Evolutionary conservation across 1,140 invertebrate genomes (phyloP).

Genomic region (Ceratosolen fusciceps): DNA sequence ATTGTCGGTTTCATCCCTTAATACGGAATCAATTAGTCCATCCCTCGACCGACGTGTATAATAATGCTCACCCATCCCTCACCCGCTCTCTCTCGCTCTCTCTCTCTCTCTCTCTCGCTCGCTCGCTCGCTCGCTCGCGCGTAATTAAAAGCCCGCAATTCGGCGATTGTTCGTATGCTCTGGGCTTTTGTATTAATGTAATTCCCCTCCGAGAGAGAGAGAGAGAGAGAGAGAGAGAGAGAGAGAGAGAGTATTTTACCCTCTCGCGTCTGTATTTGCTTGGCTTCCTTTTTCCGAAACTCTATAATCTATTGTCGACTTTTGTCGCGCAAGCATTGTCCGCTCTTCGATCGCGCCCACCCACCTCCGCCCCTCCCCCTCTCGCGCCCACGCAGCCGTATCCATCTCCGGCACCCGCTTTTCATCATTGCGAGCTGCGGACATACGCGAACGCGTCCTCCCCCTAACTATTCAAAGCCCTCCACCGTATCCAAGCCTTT

Average conservation of each 20-base stretch:
- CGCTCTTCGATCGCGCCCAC: too few relatives aligned
- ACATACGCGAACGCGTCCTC: neutral
- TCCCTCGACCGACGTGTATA: constrained; percentile 1
- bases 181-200: constrained; percentile 57
- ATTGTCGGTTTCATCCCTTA: neutral
- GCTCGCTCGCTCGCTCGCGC: neutral
- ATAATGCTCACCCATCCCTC: too few relatives aligned
- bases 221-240: constrained; percentile 19
- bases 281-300: constrained; percentile 58
- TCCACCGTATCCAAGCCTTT: too few relatives aligned
- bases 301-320: constrained; percentile 57
- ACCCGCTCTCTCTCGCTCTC: too few relatives aligned
- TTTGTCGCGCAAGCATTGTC: constrained; percentile 57
- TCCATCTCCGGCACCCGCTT: neutral
- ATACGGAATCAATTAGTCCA: constrained; percentile 47
- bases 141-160: constrained; percentile 46
- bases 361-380: neutral
- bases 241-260: constrained; percentile 39
- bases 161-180: constrained; percentile 31
- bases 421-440: constrained; percentile 27
- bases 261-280: constrained; percentile 58
- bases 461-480: too few relatives aligned
- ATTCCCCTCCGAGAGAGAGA: constrained; percentile 54
- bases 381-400: neutral
- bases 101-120: too few relatives aligned